phyloP scores from a whole-genome alignment of 2,888 invertebrate genomes.

The Thecocarcelia acutangulata region DNA sequence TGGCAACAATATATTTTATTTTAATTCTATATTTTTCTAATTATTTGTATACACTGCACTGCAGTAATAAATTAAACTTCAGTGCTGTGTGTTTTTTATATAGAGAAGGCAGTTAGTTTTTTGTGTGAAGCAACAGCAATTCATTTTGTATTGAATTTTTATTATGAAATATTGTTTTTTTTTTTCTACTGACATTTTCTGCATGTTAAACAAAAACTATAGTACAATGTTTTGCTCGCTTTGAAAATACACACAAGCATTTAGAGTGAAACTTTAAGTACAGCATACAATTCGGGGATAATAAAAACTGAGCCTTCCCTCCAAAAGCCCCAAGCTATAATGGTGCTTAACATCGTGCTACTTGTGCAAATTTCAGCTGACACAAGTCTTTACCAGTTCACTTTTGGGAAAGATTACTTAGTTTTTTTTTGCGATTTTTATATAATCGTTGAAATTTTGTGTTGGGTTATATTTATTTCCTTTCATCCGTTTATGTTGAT shows the following conservation, averaged over 20 bases:
- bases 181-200: conserved; percentile 12
- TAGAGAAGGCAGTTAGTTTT: neutral
- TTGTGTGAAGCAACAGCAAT: conserved; percentile 31
- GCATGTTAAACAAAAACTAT: conserved; percentile 8
- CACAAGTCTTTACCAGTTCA: no score
- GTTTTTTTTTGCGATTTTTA: no score
- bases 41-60: conserved; percentile 50
- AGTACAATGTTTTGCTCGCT: neutral
- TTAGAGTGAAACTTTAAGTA: neutral
- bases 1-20: conserved; percentile 37
- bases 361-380: no score
- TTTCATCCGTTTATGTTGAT: neutral
- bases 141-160: conserved; percentile 53
- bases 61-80: conserved; percentile 64
- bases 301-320: no score
- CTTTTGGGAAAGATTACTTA: no score
- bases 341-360: no score
- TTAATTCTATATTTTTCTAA: conserved; percentile 56
- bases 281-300: neutral
- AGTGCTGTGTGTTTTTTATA: conserved; percentile 27
- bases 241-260: neutral
- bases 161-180: conserved; percentile 50
- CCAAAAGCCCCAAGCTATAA: no score
- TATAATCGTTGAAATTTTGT: neutral
- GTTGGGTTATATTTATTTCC: neutral